These are phyloP conservation scores for Drosophila sp. DNA, from an alignment of 1,140 invertebrate genomes.

Conservation along the genomic window DNA sequence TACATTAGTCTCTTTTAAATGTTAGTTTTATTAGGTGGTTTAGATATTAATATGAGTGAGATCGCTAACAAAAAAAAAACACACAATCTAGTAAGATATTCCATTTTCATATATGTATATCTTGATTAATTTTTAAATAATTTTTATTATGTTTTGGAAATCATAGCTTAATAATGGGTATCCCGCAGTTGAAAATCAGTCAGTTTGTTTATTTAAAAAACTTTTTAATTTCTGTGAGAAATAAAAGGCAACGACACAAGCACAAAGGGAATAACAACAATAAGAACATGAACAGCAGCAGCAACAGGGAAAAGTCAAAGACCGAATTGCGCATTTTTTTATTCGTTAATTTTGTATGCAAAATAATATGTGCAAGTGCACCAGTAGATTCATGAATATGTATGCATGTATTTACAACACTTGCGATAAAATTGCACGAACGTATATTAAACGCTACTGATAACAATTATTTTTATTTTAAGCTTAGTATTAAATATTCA, in stretches of 20 bases:
- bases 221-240: constrained; percentile 38
- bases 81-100: too few species aligned
- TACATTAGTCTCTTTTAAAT: too few species aligned
- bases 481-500: background rate
- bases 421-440: background rate
- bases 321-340: constrained; percentile 61
- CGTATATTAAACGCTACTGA: background rate
- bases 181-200: constrained; percentile 6
- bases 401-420: constrained; percentile 25
- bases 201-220: constrained; percentile 43
- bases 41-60: too few species aligned
- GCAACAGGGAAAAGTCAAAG: constrained; percentile 57
- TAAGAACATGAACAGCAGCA: constrained; percentile 15
- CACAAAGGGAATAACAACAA: constrained; percentile 39
- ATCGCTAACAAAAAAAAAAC: too few species aligned
- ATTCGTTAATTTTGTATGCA: constrained; percentile 41
- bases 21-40: too few species aligned
- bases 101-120: background rate
- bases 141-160: background rate
- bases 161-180: constrained; percentile 20
- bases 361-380: constrained; percentile 23
- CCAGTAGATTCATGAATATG: constrained; percentile 1
- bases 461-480: constrained; percentile 14
- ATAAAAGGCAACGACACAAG: constrained; percentile 22
- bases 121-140: background rate